These are phyloP conservation scores for Phrynocephalus vlangalii DNA, from an alignment of 2,797 vertebrate genomes.

Conservation along the genomic window DNA sequence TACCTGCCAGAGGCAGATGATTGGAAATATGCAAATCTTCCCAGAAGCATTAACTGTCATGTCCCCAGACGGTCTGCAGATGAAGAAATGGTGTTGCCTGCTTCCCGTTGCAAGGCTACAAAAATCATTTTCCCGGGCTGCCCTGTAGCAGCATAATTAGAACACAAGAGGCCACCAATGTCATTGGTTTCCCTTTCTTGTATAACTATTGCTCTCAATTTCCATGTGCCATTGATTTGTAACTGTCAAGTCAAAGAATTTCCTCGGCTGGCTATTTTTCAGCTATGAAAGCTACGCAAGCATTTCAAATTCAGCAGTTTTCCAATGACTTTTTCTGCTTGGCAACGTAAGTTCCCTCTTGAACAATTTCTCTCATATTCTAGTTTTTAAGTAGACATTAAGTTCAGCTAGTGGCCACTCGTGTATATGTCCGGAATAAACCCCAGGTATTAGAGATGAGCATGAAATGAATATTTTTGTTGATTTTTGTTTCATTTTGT, in stretches of 20 bases:
- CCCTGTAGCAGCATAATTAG: constrained; percentile 56
- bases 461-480: too few relatives aligned
- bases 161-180: constrained; percentile 63
- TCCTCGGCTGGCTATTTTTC: constrained; percentile 14
- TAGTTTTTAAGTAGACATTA: not conserved
- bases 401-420: not conserved
- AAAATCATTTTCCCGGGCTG: constrained; percentile 49
- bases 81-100: constrained; percentile 57
- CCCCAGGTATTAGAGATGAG: not conserved
- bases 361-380: not conserved
- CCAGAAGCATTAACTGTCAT: constrained; percentile 56
- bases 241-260: constrained; percentile 27
- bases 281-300: not conserved
- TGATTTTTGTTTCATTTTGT: too few relatives aligned
- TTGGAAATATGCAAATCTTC: constrained; percentile 71
- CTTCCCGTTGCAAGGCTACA: constrained; percentile 41
- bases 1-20: constrained; percentile 65
- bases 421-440: constrained; percentile 3
- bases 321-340: not conserved
- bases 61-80: constrained; percentile 62
- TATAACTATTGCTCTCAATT: constrained; percentile 17
- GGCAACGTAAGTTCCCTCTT: not conserved
- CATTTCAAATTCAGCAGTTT: not conserved
- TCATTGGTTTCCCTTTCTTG: constrained; percentile 49
- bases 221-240: constrained; percentile 38